Percentiles rank a stretch among this genome's conserved stretches.
Evolutionary conservation across 2,797 vertebrate genomes (phyloP).

Genomic region (Alectoris magna): DNA sequence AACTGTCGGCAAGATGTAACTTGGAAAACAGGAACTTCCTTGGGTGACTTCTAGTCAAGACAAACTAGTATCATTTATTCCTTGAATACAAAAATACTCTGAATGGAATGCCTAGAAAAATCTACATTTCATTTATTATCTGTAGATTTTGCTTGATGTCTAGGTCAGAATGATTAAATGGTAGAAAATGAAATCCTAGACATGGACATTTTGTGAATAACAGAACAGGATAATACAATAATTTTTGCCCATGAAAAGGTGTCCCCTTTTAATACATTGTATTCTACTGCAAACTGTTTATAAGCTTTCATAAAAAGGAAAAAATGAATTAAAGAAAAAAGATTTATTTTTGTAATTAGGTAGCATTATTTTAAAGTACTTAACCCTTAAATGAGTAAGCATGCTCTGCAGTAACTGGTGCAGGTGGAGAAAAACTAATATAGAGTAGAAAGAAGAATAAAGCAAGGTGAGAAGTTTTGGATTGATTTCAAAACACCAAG

Average conservation of each 20-base stretch:
- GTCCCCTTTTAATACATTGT: background rate
- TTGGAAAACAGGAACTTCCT: background rate
- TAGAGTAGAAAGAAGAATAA: background rate
- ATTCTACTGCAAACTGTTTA: background rate
- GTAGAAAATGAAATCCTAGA: background rate
- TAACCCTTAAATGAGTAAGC: background rate
- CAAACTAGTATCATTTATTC: background rate
- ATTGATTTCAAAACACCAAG: background rate
- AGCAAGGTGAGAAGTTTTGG: background rate
- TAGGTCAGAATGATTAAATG: slow-evolving; percentile 7
- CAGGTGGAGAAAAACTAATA: background rate
- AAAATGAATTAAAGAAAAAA: background rate
- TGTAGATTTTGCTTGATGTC: background rate
- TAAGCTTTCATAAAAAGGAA: background rate
- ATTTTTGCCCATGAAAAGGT: background rate
- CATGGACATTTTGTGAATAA: background rate
- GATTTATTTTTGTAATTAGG: background rate
- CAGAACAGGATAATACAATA: slow-evolving; percentile 1
- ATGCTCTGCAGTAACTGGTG: background rate
- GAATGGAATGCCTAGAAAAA: background rate
- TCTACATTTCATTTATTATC: background rate
- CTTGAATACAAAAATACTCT: background rate
- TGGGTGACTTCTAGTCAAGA: background rate
- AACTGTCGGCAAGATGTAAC: background rate
- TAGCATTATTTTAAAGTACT: background rate